phyloP scores from a whole-genome alignment of 2,797 vertebrate species.

The Halcyon smyrnensis region DNA sequence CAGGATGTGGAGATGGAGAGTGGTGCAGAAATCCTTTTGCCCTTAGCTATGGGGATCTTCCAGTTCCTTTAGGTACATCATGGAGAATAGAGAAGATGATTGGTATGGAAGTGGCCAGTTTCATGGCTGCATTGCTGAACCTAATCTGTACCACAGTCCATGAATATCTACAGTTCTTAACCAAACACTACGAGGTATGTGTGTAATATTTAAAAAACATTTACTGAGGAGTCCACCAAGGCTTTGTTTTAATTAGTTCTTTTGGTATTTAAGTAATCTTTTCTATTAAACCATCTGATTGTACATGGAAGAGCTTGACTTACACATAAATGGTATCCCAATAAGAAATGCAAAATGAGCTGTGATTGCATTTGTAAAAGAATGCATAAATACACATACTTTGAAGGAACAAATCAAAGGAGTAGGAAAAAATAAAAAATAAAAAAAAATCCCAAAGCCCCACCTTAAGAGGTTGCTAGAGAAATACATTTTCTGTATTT shows the following conservation, averaged over 20 bases:
- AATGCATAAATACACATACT: conserved; percentile 17
- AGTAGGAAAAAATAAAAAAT: background rate
- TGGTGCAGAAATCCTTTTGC: background rate
- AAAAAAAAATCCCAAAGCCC: background rate
- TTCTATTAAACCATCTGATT: conserved; percentile 4
- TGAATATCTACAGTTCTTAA: background rate
- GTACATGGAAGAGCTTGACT: background rate
- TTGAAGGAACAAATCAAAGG: background rate
- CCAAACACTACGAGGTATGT: background rate
- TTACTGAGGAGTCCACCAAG: background rate
- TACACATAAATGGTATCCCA: conserved; percentile 18
- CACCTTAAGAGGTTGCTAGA: background rate
- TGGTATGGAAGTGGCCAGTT: background rate
- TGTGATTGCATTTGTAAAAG: conserved; percentile 17
- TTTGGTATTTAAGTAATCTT: conserved; percentile 8
- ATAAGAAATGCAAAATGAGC: conserved; percentile 20
- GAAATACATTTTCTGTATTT: background rate
- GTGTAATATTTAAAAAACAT: background rate
- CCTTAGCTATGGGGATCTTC: background rate
- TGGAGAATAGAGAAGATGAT: no score
- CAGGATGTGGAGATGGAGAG: background rate
- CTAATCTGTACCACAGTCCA: background rate
- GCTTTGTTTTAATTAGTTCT: conserved; percentile 17
- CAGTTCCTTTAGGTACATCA: background rate
- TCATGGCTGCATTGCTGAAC: background rate